These are phyloP conservation scores for Peromyscus attwateri DNA, from an alignment of 2,797 vertebrate species.

Conservation along the genomic window DNA sequence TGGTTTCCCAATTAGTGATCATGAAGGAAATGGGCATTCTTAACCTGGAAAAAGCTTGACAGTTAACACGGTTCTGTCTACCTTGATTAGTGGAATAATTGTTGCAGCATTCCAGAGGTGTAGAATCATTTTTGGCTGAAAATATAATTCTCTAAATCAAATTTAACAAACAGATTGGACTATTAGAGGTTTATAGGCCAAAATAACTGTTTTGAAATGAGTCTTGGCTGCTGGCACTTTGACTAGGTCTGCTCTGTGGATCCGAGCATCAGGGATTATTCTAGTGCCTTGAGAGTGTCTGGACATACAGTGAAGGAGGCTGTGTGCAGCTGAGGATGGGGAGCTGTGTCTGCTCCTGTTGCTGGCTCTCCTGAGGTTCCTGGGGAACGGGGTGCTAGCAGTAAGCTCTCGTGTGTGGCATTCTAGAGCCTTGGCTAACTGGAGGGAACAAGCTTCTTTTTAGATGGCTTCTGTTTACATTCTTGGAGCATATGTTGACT, in stretches of 20 bases:
- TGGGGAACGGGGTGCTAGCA: conserved; percentile 60
- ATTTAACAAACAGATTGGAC: conserved; percentile 56
- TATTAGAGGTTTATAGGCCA: conserved; percentile 40
- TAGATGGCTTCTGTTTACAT: conserved; percentile 32
- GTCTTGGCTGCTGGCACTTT: neutral
- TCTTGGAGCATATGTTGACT: conserved; percentile 11
- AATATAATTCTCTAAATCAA: conserved; percentile 62
- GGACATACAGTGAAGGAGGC: neutral
- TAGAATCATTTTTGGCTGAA: conserved; percentile 67
- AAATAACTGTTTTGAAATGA: conserved; percentile 54
- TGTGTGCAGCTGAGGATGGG: neutral
- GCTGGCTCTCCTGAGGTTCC: neutral
- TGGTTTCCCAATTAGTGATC: conserved; percentile 59
- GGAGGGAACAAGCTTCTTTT: conserved; percentile 24
- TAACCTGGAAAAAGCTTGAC: conserved; percentile 62
- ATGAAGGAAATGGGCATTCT: conserved; percentile 66
- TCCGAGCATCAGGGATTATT: neutral
- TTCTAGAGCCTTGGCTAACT: conserved; percentile 48
- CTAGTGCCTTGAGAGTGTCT: neutral
- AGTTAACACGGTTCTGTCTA: conserved; percentile 61
- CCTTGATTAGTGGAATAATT: conserved; percentile 66
- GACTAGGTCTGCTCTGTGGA: conserved; percentile 1
- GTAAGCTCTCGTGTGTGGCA: neutral
- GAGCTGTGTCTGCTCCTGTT: neutral
- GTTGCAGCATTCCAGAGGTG: conserved; percentile 40